Conservation (phyloP, 1,140 invertebrate species). For the Bacillus rossius region DNA sequence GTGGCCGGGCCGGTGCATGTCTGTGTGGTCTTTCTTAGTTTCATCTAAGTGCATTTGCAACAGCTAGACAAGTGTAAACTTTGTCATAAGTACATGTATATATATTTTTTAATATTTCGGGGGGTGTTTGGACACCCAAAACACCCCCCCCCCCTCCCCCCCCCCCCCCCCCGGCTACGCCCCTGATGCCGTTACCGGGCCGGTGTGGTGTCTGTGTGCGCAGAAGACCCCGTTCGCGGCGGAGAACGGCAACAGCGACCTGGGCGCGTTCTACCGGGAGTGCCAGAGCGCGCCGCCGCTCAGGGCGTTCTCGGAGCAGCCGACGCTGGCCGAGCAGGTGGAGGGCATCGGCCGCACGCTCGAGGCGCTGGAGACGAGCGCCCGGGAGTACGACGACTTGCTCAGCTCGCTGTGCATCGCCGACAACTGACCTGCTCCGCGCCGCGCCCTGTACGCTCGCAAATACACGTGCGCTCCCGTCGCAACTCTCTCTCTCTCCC, state of each 20-base stretch:
- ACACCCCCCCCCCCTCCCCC: no score
- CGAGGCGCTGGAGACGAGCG: slow-evolving; percentile 65
- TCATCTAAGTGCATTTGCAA: no score
- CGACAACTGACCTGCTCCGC: slow-evolving; percentile 35
- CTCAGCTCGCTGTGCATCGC: slow-evolving; percentile 55
- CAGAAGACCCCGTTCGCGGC: slow-evolving; percentile 53
- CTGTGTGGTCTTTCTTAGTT: no score
- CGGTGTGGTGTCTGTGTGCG: no score
- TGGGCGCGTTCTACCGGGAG: slow-evolving; percentile 71
- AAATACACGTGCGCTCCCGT: neutral
- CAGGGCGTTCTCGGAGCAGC: slow-evolving; percentile 54
- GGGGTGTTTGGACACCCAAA: no score
- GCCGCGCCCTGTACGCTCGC: slow-evolving; percentile 1
- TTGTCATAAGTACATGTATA: no score
- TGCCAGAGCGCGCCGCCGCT: slow-evolving; percentile 71
- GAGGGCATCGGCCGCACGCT: slow-evolving; percentile 65
- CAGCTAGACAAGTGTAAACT: no score
- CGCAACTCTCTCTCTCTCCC: no score
- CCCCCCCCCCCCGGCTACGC: no score
- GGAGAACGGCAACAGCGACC: slow-evolving; percentile 49
- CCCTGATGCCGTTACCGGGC: no score
- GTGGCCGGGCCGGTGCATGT: no score
- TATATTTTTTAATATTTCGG: no score
- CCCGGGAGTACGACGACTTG: slow-evolving; percentile 67
- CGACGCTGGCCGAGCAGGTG: slow-evolving; percentile 54